Evolutionary conservation across 1,140 invertebrate species (phyloP).

Genomic region (Trichogramma pretiosum): DNA sequence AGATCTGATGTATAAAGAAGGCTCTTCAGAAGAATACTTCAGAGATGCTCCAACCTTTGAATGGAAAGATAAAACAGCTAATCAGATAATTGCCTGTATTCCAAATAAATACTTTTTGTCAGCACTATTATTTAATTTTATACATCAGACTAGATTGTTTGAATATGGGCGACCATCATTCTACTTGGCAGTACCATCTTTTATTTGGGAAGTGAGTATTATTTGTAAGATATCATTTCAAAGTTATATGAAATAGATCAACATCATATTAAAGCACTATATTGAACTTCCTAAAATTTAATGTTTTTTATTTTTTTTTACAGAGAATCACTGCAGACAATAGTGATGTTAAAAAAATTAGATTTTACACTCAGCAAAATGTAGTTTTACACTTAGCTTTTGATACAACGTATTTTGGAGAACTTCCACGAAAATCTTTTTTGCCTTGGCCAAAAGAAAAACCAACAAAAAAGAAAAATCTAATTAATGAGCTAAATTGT

Average conservation of each 20-base stretch:
- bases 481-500: background rate
- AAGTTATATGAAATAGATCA: constrained; percentile 2
- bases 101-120: constrained; percentile 7
- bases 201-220: constrained; percentile 25
- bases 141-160: constrained; percentile 20
- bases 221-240: background rate
- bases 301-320: constrained; percentile 1
- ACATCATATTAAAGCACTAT: background rate
- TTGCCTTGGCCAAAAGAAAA: constrained; percentile 19
- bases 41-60: constrained; percentile 1
- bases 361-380: constrained; percentile 3
- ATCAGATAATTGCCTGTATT: constrained; percentile 23
- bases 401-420: constrained; percentile 25
- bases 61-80: constrained; percentile 22
- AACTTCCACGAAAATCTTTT: constrained; percentile 26
- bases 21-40: background rate
- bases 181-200: constrained; percentile 22
- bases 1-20: constrained; percentile 5
- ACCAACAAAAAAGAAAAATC: background rate
- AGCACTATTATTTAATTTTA: constrained; percentile 17
- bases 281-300: background rate
- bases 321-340: background rate
- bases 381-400: constrained; percentile 31
- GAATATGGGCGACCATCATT: constrained; percentile 22
- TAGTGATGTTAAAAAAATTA: background rate